phyloP scores from a whole-genome alignment of 1,140 invertebrate genomes.

The Anastrepha obliqua region DNA sequence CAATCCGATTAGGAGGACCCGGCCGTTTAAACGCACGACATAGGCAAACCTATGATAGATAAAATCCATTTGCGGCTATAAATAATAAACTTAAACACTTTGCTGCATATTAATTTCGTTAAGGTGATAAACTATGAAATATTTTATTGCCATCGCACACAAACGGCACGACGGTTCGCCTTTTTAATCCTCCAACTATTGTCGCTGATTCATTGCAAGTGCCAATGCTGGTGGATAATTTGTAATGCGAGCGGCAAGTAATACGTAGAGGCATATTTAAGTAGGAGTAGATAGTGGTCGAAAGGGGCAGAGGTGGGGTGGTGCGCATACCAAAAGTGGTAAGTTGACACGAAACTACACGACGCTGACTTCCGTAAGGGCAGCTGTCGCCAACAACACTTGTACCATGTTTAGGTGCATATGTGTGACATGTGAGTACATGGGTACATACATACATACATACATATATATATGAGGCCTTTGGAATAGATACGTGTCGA shows the following conservation, averaged over 20 bases:
- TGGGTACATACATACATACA: not conserved
- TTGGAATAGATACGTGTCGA: too few species aligned
- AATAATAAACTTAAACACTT: slow-evolving; percentile 46
- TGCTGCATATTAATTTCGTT: slow-evolving; percentile 42
- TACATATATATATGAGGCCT: too few species aligned
- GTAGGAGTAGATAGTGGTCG: not conserved
- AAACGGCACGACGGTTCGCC: not conserved
- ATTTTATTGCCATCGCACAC: slow-evolving; percentile 3
- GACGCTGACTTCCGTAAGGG: slow-evolving; percentile 23
- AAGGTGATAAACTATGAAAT: slow-evolving; percentile 29
- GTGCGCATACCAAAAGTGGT: not conserved
- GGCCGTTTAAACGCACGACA: not conserved
- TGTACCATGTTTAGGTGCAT: not conserved
- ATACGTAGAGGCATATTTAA: not conserved
- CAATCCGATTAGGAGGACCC: not conserved
- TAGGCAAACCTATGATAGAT: slow-evolving; percentile 11
- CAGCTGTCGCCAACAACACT: not conserved
- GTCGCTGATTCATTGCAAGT: slow-evolving; percentile 36
- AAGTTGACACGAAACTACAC: not conserved
- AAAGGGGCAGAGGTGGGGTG: not conserved
- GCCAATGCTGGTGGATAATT: slow-evolving; percentile 26
- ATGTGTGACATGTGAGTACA: not conserved
- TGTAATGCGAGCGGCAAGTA: not conserved
- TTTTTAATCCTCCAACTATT: not conserved
- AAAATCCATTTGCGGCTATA: slow-evolving; percentile 13